phyloP scores from a whole-genome alignment of 2,888 invertebrate species.

The Dascillus cervinus region DNA sequence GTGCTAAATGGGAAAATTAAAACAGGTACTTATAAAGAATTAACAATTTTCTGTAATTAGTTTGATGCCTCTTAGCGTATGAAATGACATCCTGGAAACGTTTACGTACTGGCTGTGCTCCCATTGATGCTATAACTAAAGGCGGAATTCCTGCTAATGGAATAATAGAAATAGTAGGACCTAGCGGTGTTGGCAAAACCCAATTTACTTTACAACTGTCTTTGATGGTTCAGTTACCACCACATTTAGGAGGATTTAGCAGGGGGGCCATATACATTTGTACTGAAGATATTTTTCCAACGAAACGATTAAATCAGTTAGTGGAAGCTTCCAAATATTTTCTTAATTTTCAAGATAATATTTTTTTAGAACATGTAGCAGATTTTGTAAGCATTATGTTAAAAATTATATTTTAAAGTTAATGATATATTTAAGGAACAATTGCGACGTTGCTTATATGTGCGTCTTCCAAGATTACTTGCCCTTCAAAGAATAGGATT shows the following conservation, averaged over 20 bases:
- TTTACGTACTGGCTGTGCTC: constrained; percentile 49
- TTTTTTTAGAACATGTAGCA: constrained; percentile 59
- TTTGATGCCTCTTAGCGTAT: constrained; percentile 21
- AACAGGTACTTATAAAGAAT: constrained; percentile 13
- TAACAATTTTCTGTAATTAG: neutral
- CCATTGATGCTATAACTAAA: constrained; percentile 51
- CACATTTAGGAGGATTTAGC: constrained; percentile 46
- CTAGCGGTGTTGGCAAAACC: constrained; percentile 75
- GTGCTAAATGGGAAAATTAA: constrained; percentile 17
- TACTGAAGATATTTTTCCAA: constrained; percentile 73
- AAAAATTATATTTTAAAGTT: constrained; percentile 11
- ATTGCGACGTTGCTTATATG: constrained; percentile 47
- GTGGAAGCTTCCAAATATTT: constrained; percentile 36
- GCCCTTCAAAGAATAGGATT: constrained; percentile 48
- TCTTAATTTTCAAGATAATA: constrained; percentile 49
- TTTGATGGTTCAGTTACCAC: constrained; percentile 54
- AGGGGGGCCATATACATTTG: constrained; percentile 60
- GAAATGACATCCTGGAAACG: constrained; percentile 24
- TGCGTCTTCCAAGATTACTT: constrained; percentile 49
- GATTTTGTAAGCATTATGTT: constrained; percentile 46
- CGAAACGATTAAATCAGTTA: constrained; percentile 55
- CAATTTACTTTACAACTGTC: constrained; percentile 69
- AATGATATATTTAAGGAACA: constrained; percentile 43
- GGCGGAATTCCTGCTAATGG: constrained; percentile 64
- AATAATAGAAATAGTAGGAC: constrained; percentile 73